phyloP scores from a whole-genome alignment of 2,113 vertebrate genomes.

The Pao palembangensis region DNA sequence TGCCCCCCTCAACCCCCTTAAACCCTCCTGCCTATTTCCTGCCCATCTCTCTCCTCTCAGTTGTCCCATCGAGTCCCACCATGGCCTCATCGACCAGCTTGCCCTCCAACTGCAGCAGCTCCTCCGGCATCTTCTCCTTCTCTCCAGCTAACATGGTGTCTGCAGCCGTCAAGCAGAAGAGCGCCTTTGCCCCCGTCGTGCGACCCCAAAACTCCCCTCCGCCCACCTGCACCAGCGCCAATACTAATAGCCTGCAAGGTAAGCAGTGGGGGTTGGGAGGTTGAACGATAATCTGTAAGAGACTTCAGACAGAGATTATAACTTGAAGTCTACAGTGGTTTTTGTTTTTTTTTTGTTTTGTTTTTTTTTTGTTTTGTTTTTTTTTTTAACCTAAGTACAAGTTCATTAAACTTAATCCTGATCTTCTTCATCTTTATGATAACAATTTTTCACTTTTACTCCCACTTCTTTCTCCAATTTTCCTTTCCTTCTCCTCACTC shows the following conservation, averaged over 20 bases:
- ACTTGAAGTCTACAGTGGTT: not conserved
- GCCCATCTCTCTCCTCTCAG: slow-evolving; percentile 68
- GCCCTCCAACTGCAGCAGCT: slow-evolving; percentile 95
- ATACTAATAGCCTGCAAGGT: slow-evolving; percentile 96
- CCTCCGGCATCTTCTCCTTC: slow-evolving; percentile 97
- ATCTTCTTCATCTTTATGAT: slow-evolving; percentile 30
- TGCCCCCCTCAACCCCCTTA: slow-evolving; percentile 21
- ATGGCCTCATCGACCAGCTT: slow-evolving; percentile 95
- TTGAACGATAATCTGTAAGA: too few relatives aligned
- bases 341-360: not conserved
- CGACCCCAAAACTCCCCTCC: slow-evolving; percentile 94
- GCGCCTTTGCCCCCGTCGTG: slow-evolving; percentile 93
- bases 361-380: not conserved
- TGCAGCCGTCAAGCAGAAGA: slow-evolving; percentile 94
- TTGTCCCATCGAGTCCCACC: slow-evolving; percentile 92
- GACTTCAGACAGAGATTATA: too few relatives aligned
- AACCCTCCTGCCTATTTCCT: slow-evolving; percentile 20
- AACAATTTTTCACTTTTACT: slow-evolving; percentile 51
- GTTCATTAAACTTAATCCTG: slow-evolving; percentile 20
- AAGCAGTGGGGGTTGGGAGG: slow-evolving; percentile 30
- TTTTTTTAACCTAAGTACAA: not conserved
- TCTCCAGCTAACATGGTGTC: slow-evolving; percentile 99
- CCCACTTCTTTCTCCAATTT: slow-evolving; percentile 37
- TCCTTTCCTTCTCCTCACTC: slow-evolving; percentile 25
- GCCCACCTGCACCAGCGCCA: slow-evolving; percentile 94